These are phyloP conservation scores for Aleadryas rufinucha DNA, from an alignment of 2,113 vertebrate species.

Conservation along the genomic window DNA sequence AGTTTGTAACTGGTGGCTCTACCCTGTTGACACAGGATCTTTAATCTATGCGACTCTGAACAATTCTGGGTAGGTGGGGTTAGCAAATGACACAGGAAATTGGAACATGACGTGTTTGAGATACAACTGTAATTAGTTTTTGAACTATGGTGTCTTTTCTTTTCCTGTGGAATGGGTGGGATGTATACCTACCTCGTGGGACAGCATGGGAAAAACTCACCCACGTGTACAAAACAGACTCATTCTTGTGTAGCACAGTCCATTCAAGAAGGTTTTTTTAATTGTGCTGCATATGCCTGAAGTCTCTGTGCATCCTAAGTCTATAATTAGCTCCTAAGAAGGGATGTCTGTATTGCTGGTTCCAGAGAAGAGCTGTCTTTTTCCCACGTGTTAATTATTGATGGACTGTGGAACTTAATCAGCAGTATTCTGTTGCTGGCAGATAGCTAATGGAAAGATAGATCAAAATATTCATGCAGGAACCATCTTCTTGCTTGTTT, in stretches of 20 bases:
- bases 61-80: not conserved
- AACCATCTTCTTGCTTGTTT: not conserved
- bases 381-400: not conserved
- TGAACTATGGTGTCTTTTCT: not conserved
- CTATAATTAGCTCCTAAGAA: not conserved
- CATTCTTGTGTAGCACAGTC: not conserved
- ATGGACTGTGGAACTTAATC: constrained; percentile 7
- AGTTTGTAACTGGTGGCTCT: not conserved
- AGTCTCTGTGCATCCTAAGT: not conserved
- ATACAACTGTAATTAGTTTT: not conserved
- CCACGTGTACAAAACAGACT: not conserved
- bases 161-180: not conserved
- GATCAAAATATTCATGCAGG: not conserved
- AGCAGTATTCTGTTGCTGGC: not conserved
- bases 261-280: not conserved
- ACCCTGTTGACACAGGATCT: not conserved
- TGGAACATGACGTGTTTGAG: not conserved
- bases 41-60: not conserved
- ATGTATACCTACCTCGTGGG: not conserved
- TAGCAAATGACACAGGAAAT: not conserved
- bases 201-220: not conserved
- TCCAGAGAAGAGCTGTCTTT: not conserved
- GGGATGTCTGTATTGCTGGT: not conserved
- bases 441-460: not conserved
- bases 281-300: not conserved